Evolutionary conservation across 2,113 vertebrate genomes (phyloP).

Genomic region (Sylvietta virens): DNA sequence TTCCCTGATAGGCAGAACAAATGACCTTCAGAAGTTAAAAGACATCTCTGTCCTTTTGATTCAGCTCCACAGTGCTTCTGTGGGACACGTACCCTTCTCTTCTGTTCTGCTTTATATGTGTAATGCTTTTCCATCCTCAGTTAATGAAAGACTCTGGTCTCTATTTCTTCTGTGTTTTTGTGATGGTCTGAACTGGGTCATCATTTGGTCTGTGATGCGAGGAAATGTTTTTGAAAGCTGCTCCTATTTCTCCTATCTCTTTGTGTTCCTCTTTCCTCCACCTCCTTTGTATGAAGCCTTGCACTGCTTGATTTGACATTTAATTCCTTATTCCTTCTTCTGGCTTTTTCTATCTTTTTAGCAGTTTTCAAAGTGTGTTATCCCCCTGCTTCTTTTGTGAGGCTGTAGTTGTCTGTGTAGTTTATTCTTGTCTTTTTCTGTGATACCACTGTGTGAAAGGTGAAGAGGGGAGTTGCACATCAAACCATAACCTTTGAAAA

Average conservation of each 20-base stretch:
- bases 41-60: neutral
- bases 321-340: neutral
- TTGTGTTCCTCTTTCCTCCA: neutral
- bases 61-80: neutral
- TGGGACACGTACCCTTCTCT: neutral
- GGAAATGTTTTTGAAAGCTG: neutral
- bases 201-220: neutral
- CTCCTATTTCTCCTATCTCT: neutral
- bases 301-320: neutral
- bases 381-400: neutral
- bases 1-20: neutral
- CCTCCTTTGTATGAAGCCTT: neutral
- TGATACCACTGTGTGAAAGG: neutral
- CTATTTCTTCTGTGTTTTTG: neutral
- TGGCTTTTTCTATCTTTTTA: neutral
- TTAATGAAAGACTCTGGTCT: neutral
- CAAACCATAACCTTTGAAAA: neutral
- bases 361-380: neutral
- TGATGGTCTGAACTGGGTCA: neutral
- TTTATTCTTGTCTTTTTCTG: neutral
- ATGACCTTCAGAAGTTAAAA: neutral
- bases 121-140: neutral
- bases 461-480: neutral
- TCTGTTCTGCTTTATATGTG: neutral
- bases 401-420: neutral